phyloP scores from a whole-genome alignment of 2,113 vertebrate genomes.

The Crotophaga sulcirostris region DNA sequence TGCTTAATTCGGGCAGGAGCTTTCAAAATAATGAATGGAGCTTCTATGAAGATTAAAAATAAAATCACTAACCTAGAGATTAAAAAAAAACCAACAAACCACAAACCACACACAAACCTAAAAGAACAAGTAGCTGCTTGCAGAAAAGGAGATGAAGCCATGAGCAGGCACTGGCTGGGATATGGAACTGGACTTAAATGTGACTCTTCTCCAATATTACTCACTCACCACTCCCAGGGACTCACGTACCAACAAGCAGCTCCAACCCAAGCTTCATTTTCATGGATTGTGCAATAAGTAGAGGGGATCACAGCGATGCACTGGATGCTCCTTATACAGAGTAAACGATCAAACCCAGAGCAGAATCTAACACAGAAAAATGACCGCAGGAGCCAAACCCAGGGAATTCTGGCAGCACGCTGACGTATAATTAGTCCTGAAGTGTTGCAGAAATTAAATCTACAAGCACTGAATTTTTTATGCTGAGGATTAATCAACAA shows the following conservation, averaged over 20 bases:
- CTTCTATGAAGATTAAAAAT: too few relatives aligned
- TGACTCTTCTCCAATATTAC: accelerated
- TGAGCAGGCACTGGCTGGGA: background rate
- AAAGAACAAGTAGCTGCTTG: background rate
- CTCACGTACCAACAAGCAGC: too few relatives aligned
- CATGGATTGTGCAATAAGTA: background rate
- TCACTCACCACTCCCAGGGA: background rate
- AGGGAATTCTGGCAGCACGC: background rate
- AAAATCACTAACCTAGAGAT: background rate
- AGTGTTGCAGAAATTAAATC: background rate
- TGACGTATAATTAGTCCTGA: background rate
- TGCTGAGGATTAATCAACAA: background rate
- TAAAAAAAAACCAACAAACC: too few relatives aligned
- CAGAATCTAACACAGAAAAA: background rate
- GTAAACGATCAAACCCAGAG: background rate
- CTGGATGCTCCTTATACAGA: background rate
- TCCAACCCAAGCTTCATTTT: background rate
- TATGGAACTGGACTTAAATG: background rate
- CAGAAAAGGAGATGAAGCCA: background rate
- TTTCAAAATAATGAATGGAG: background rate
- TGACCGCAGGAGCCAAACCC: background rate
- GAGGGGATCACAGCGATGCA: background rate
- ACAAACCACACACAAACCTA: background rate
- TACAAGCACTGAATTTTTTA: background rate
- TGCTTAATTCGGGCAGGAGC: background rate